Evolutionary conservation across 1,140 invertebrate genomes (phyloP).

Genomic region (Latrodectus geometricus): DNA sequence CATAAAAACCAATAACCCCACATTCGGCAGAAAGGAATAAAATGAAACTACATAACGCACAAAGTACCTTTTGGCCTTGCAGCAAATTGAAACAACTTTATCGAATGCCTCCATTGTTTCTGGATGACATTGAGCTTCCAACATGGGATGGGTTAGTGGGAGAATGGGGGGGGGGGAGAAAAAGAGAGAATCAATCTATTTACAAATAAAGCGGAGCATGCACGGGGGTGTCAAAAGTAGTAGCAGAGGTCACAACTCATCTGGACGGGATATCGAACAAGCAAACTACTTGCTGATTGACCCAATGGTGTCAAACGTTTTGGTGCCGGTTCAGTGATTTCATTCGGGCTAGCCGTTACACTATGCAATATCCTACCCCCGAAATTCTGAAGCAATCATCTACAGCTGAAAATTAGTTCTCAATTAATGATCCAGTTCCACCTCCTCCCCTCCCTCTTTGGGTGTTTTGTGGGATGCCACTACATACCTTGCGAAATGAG

Average conservation of each 20-base stretch:
- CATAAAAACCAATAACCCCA: slow-evolving; percentile 25
- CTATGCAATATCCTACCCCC: slow-evolving; percentile 50
- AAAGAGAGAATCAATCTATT: slow-evolving; percentile 37
- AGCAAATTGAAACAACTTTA: slow-evolving; percentile 29
- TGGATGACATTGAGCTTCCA: slow-evolving; percentile 43
- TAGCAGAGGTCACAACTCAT: slow-evolving; percentile 40
- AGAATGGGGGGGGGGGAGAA: no score
- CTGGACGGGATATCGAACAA: slow-evolving; percentile 33
- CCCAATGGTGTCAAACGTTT: slow-evolving; percentile 55
- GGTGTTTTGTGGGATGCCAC: background rate
- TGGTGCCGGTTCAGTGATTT: slow-evolving; percentile 38
- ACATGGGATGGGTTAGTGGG: background rate
- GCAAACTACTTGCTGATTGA: slow-evolving; percentile 18
- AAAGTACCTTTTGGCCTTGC: slow-evolving; percentile 1
- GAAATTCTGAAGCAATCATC: slow-evolving; percentile 42
- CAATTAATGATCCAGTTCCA: slow-evolving; percentile 43
- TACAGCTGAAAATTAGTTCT: slow-evolving; percentile 3
- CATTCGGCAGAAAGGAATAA: background rate
- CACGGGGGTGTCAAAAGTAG: slow-evolving; percentile 8
- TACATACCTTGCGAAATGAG: slow-evolving; percentile 15
- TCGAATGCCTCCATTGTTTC: slow-evolving; percentile 17
- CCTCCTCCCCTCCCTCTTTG: background rate
- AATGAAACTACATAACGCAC: slow-evolving; percentile 5
- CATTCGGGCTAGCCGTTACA: slow-evolving; percentile 19
- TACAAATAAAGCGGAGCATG: slow-evolving; percentile 24